Evolutionary conservation across 2,113 vertebrate species (phyloP).

Genomic region (Anoplopoma fimbria): DNA sequence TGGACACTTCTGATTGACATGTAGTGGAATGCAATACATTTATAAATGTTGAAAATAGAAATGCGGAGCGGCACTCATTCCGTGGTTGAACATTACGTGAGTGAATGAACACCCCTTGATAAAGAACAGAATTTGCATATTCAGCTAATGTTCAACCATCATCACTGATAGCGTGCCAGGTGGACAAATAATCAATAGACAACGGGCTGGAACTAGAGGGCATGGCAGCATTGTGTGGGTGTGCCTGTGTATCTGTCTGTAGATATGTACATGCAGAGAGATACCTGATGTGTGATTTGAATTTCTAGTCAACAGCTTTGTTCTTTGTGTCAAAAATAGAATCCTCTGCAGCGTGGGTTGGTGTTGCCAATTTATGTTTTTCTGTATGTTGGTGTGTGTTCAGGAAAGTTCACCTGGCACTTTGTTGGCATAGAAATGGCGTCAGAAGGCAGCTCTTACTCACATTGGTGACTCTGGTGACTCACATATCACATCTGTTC

Average conservation of each 20-base stretch:
- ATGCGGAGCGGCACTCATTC: background rate
- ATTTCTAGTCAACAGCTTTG: background rate
- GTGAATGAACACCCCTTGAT: slow-evolving; percentile 5
- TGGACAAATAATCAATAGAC: slow-evolving; percentile 66
- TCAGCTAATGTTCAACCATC: slow-evolving; percentile 80
- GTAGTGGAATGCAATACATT: background rate
- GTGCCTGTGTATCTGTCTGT: background rate
- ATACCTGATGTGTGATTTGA: slow-evolving; percentile 39
- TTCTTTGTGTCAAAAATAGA: slow-evolving; percentile 11
- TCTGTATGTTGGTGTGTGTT: background rate
- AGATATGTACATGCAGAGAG: background rate
- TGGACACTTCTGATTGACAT: background rate
- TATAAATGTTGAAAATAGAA: background rate
- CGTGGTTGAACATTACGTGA: slow-evolving; percentile 4
- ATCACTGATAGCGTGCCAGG: slow-evolving; percentile 70
- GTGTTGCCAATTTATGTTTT: background rate
- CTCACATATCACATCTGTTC: slow-evolving; percentile 76
- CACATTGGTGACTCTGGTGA: slow-evolving; percentile 63
- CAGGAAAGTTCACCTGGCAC: background rate
- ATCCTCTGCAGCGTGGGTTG: background rate
- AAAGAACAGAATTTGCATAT: slow-evolving; percentile 82
- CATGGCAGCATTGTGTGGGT: background rate
- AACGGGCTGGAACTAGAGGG: background rate
- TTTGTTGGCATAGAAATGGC: slow-evolving; percentile 41
- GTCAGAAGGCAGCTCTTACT: slow-evolving; percentile 64